Base-by-base conservation (phyloP, 2,797 vertebrate genomes). In the Pipistrellus pipistrellus region DNA sequence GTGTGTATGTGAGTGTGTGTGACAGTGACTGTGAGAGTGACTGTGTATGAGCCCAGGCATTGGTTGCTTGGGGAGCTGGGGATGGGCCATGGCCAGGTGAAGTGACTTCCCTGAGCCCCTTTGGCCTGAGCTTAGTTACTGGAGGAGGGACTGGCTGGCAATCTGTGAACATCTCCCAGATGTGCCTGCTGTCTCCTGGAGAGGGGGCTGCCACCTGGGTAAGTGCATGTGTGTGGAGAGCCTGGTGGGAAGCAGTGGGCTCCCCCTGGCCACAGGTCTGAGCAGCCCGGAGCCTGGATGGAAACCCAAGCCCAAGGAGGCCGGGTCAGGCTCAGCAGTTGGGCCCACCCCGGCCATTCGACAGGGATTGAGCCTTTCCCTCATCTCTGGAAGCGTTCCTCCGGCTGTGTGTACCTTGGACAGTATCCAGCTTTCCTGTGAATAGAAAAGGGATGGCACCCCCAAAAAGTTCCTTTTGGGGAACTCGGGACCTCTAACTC, bases 121-220 rank as follows among this genome's bases (percentile, higher is more conserved):
- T 9, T 21, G 69, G 68, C n/a, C 18, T n/a, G 25, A 0, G 20
- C 73, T 76, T 41, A 38, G 46, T 15, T 9, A 23, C 32, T 73
- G 64, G 35, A 64, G 32, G 87, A 66, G 46, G 46, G 30, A 25
- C 23, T 6, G 55, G 41, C n/a, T 78, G 27, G 17, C 44, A 18
- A 25, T 35, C 46, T 64, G n/a, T 73, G 88, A 85, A 57, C 20
- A 44, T 76, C 90, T 89, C 44, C 35, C 44, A 48, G 27, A 46
- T 53, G 32, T 2, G 18, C 23, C 44, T 13, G 2, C 73, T 78
- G 48, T 85, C 95, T 73, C 8, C 14, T 3, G 55, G 27, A 66
- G 46, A 72, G n/a, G 20, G 8, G 46, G 15, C 85, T 48, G 41
- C 88, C 55, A 35, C 38, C 90, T 51, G 53, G n/a, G 41, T 51